Base-by-base conservation (phyloP, 2,113 vertebrate species). In the Sylvilagus bachmani region DNA sequence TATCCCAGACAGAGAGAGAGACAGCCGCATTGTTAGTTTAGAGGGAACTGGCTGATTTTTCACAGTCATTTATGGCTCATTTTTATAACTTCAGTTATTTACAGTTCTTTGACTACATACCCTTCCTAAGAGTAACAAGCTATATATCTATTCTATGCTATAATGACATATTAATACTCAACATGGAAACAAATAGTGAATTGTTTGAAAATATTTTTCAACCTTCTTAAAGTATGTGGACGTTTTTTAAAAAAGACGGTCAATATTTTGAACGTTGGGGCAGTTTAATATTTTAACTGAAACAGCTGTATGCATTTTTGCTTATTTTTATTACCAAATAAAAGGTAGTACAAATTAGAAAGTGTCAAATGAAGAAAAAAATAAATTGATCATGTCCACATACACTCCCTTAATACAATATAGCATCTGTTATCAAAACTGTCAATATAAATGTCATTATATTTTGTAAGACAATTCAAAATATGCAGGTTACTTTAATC, bases 331-430 rank as follows among this genome's bases (percentile, higher is more conserved):
- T 61, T 86, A 71, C 71, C 55, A 92, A 9, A 44, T 67, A 58
- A 91, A 93, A 79, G 3, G 31, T 51, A n/a, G 36, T 6, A 2
- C 19, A 93, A 95, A 79, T 78, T 94, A 89, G 14, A 70, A 87
- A 36, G 25, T 66, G 13, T 74, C 4, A 64, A 75, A 81, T 67
- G 31, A 38, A 83, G 44, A 89, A 93, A 6, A 14, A 78, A 94
- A 86, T 79, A 71, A 92, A 66, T 90, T 17, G 31, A 90, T 22
- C 7, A 77, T 85, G 13, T 79, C 36, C 12, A 67, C 16, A 33
- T 6, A 24, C 24, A 44, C 9, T 1, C 14, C 49, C 9, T 67
- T 64, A 88, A 79, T 85, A 67, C 0, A 75, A 79, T 91, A 62
- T 74, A 81, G 51, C 8, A 36, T 31, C 27, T 61, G 67, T 51